A percentile compares a stretch with the other conserved stretches of the same genome.
Conservation (phyloP, 1,140 invertebrate species). For the Macrosteles quadrilineatus region DNA sequence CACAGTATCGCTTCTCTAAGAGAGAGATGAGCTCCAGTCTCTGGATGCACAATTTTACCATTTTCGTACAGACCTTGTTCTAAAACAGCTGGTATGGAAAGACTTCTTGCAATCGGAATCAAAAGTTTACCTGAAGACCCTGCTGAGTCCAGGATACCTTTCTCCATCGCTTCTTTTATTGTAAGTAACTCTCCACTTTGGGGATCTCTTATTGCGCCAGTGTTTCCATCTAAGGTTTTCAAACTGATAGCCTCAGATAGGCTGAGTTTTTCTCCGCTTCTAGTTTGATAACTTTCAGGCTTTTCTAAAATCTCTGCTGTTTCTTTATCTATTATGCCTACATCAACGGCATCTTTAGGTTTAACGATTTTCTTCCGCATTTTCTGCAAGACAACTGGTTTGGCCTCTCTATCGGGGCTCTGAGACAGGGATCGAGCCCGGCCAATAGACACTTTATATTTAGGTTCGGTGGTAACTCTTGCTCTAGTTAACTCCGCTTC, state of each 20-base stretch:
- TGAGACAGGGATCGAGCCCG: conserved; percentile 56
- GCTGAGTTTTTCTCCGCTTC: conserved; percentile 62
- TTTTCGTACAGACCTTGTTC: conserved; percentile 82
- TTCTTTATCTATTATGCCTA: conserved; percentile 71
- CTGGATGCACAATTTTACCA: conserved; percentile 86
- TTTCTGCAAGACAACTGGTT: conserved; percentile 74
- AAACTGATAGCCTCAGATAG: conserved; percentile 74
- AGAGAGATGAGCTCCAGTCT: conserved; percentile 73
- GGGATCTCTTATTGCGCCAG: conserved; percentile 81
- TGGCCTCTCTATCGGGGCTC: conserved; percentile 60
- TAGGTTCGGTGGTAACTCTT: conserved; percentile 64
- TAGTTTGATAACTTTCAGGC: conserved; percentile 57
- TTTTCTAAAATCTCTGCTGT: conserved; percentile 69
- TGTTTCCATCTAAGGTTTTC: conserved; percentile 72
- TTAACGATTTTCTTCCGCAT: conserved; percentile 72
- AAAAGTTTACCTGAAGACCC: conserved; percentile 71
- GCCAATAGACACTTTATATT: conserved; percentile 65
- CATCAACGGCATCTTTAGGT: conserved; percentile 68
- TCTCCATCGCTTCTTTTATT: conserved; percentile 80
- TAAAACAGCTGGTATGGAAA: conserved; percentile 79
- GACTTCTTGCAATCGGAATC: conserved; percentile 76
- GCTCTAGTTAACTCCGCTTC: conserved; percentile 60
- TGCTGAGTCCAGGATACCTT: conserved; percentile 79
- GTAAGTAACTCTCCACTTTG: conserved; percentile 74
- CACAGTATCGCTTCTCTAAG: conserved; percentile 82